These are phyloP conservation scores for Fissipunctia ypsillon DNA, from an alignment of 2,888 invertebrate species.

Conservation along the genomic window DNA sequence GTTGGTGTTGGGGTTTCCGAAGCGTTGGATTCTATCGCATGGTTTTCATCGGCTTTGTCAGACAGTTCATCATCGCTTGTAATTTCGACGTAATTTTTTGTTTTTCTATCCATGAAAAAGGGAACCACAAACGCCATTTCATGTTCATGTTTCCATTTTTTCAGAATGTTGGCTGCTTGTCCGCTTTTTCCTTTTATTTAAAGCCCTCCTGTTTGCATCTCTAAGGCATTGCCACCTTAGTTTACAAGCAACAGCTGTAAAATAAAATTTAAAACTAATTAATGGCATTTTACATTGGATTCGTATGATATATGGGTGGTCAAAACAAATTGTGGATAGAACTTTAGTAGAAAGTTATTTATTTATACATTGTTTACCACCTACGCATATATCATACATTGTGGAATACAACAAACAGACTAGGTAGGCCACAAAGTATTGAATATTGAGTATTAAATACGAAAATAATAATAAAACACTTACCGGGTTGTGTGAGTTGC, in stretches of 20 bases:
- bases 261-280: neutral
- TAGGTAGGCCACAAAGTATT: too few species aligned
- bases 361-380: too few species aligned
- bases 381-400: too few species aligned
- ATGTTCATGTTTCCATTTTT: constrained; percentile 23
- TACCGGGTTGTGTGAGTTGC: constrained; percentile 11
- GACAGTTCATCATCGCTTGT: constrained; percentile 4
- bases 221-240: constrained; percentile 19
- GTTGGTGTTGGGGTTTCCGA: neutral
- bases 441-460: too few species aligned
- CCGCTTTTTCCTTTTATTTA: constrained; percentile 18
- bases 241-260: constrained; percentile 25
- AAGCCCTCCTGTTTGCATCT: constrained; percentile 24
- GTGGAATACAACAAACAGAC: too few species aligned
- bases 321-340: neutral
- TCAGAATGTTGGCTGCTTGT: constrained; percentile 6
- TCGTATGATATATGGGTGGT: too few species aligned
- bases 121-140: constrained; percentile 28
- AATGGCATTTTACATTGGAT: neutral
- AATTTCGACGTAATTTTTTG: neutral
- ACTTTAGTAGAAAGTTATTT: too few species aligned
- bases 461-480: neutral
- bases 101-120: constrained; percentile 17
- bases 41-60: neutral
- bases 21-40: neutral